These are phyloP conservation scores for Epizoanthus ramosus DNA, from an alignment of 92 coral and sea anemone genomes.

Conservation along the genomic window DNA sequence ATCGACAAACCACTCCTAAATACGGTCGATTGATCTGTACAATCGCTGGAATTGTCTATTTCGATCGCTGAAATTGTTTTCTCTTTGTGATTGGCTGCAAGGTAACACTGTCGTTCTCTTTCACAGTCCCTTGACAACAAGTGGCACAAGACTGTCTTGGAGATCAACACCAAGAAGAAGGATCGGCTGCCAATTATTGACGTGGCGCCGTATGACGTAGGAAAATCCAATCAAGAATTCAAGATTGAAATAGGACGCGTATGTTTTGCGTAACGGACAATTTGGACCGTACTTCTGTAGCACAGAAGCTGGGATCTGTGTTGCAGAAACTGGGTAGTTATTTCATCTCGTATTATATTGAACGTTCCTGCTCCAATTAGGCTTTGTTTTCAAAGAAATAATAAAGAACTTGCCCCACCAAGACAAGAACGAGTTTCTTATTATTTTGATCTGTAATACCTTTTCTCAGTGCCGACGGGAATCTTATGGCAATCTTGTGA, in stretches of 20 bases:
- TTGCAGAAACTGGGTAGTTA: slow-evolving; percentile 11
- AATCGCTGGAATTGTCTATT: too few relatives aligned
- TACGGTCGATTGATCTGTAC: too few relatives aligned
- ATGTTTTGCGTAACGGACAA: slow-evolving; percentile 56
- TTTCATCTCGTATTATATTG: slow-evolving; percentile 32
- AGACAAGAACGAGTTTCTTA: not conserved
- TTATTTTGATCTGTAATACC: not conserved
- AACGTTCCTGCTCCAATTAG: slow-evolving; percentile 10
- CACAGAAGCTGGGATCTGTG: slow-evolving; percentile 3
- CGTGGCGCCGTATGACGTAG: slow-evolving; percentile 43
- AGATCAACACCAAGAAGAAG: slow-evolving; percentile 47
- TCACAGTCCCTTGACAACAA: slow-evolving; percentile 14
- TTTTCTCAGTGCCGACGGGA: slow-evolving; percentile 1
- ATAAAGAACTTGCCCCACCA: slow-evolving; percentile 18
- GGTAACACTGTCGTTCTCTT: not conserved
- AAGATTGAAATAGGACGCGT: slow-evolving; percentile 53
- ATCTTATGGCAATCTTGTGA: not conserved
- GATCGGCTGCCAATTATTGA: slow-evolving; percentile 50
- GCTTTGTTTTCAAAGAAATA: slow-evolving; percentile 23
- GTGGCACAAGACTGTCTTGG: slow-evolving; percentile 36
- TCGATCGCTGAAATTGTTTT: too few relatives aligned
- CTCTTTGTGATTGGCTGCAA: too few relatives aligned
- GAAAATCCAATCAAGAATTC: slow-evolving; percentile 29
- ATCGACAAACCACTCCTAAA: too few relatives aligned
- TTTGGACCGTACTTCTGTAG: not conserved